Percentiles rank a stretch among this genome's conserved stretches.
Evolutionary conservation across 2,113 vertebrate genomes (phyloP).

Genomic region (Progne subis): DNA sequence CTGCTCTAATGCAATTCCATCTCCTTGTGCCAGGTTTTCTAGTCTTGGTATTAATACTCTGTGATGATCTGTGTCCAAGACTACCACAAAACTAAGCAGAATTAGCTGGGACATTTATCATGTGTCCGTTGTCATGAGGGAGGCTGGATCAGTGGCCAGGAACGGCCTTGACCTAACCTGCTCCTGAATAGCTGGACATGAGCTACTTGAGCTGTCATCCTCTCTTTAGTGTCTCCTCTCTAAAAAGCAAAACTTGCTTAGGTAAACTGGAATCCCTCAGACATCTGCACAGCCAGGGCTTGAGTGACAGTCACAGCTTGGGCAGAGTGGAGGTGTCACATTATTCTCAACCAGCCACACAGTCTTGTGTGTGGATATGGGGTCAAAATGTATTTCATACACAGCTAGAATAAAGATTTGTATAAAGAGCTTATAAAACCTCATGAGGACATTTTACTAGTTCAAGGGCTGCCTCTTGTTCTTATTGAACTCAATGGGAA

Average conservation of each 20-base stretch:
- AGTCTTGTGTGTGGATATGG: neutral
- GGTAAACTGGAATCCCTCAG: neutral
- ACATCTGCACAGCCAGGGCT: neutral
- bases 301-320: neutral
- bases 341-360: neutral
- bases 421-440: conserved; percentile 46
- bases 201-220: conserved; percentile 8
- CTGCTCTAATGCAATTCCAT: conserved; percentile 9
- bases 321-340: neutral
- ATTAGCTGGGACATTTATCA: conserved; percentile 35
- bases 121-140: neutral
- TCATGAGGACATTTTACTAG: conserved; percentile 35
- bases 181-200: neutral
- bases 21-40: neutral
- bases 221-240: neutral
- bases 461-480: conserved; percentile 11
- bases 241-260: neutral
- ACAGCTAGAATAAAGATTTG: conserved; percentile 4
- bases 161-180: conserved; percentile 42
- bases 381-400: conserved; percentile 19
- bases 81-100: conserved; percentile 37
- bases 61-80: neutral
- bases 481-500: conserved; percentile 54
- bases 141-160: neutral
- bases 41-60: conserved; percentile 36